Base-by-base conservation (phyloP, 1,140 invertebrate species). In the Panagrolaimus sp. region DNA sequence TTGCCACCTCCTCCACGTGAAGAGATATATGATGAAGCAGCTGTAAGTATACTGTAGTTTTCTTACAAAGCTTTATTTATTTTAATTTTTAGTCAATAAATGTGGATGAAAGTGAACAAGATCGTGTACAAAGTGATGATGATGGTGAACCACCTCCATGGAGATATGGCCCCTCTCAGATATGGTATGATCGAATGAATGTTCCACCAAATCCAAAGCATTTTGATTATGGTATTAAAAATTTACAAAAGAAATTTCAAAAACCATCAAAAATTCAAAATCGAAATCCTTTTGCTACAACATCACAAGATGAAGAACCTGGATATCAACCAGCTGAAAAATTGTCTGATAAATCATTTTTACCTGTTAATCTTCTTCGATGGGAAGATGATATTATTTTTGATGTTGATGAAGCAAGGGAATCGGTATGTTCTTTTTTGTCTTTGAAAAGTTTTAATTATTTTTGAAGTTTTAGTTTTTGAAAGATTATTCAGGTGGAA, bases 181-280 rank as follows among this genome's bases (percentile, higher is more conserved):
- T 96, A 48, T 98, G 95, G 95, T 96, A 95, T 80, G 93, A 97
- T 78, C 93, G 93, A 90, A 84, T 96, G 16, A 91, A 90, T 76
- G 91, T 98, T 13, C 90, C 93, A 9, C 91, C 94, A 82, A 91
- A 90, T 44, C 93, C 92, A 0, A 91, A 94, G 53, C 90, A 90
- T 20, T 97, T 97, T 83, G 92, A 96, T 84, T 98, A 98, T 84
- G 94, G 94, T 13, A 95, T 98, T 82, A 93, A 92, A 57, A 20
- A 9, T 5, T 16, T 25, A 5, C 51, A 57, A 11, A 20, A 27
- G 5, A 14, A 16, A 3, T 25, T 9, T 20, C 20, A 57, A 25
- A 3, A 14, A 4, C 31, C 31, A 4, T 38, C 31, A 38, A 38
- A 38, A 38, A 38, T 38, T 38, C 31, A 38, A 7, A 38, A 38